Percentiles rank a stretch among this genome's conserved stretches.
phyloP scores from a whole-genome alignment of 1,140 invertebrate genomes.

The Drosophila lini region DNA sequence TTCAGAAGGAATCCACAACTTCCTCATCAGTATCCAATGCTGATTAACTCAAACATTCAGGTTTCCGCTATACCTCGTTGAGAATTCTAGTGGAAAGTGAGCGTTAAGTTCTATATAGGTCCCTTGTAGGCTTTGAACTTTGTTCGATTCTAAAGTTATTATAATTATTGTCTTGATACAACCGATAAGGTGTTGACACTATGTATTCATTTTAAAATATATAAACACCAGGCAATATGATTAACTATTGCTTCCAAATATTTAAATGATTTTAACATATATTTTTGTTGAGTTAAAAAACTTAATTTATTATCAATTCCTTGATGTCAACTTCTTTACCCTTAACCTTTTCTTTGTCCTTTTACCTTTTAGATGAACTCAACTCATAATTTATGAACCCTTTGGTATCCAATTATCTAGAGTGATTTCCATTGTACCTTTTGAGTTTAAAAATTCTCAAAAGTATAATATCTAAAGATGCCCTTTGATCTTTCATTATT shows the following conservation, averaged over 20 bases:
- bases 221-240: no score
- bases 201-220: no score
- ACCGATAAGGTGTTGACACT: no score
- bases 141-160: neutral
- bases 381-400: neutral
- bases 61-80: neutral
- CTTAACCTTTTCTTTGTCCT: neutral
- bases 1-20: neutral
- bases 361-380: neutral
- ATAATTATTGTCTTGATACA: no score
- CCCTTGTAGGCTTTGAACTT: neutral
- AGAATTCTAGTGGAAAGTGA: neutral
- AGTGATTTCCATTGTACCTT: conserved; percentile 1
- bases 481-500: conserved; percentile 17
- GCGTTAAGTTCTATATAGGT: neutral
- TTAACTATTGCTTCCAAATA: neutral
- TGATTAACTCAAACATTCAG: neutral
- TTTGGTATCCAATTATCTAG: neutral
- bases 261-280: neutral
- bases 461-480: neutral
- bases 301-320: no score
- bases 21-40: neutral
- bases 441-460: neutral
- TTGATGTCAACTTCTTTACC: neutral
- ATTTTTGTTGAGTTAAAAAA: neutral